Conservation (phyloP, 2,113 vertebrate species). For the Bombycilla garrulus region DNA sequence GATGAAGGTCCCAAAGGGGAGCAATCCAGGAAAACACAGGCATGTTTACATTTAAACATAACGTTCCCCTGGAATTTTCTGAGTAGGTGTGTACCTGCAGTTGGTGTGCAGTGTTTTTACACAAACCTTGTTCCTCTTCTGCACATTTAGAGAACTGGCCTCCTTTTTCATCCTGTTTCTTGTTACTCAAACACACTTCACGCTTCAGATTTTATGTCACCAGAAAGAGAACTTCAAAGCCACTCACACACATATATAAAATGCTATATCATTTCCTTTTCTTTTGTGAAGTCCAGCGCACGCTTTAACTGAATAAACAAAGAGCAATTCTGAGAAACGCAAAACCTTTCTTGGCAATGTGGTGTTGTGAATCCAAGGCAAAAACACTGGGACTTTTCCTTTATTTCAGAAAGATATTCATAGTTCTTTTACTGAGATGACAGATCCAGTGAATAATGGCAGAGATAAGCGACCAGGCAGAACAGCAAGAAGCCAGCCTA, state of each 20-base stretch:
- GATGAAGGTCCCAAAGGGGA: background rate
- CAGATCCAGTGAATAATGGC: background rate
- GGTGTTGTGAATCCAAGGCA: background rate
- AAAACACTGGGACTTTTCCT: background rate
- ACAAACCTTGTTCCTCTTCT: background rate
- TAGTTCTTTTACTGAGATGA: background rate
- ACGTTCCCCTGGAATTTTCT: background rate
- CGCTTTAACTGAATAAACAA: background rate
- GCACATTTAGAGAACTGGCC: background rate
- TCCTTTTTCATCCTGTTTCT: background rate
- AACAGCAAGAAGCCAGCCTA: background rate
- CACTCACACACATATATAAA: background rate
- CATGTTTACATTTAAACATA: background rate
- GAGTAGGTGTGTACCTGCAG: background rate
- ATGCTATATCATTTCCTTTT: background rate
- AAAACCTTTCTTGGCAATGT: background rate
- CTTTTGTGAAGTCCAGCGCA: background rate
- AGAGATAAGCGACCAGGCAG: background rate
- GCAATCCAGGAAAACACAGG: background rate
- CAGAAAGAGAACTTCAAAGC: conserved; percentile 11
- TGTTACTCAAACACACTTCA: background rate
- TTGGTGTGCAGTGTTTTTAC: background rate
- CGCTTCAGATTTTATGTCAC: background rate
- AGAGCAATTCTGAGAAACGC: background rate
- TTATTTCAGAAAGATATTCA: background rate